Evolutionary conservation across 2,113 vertebrate species (phyloP), one percentile per base, ranked within the genome.

Genomic region (Rhea pennata): DNA sequence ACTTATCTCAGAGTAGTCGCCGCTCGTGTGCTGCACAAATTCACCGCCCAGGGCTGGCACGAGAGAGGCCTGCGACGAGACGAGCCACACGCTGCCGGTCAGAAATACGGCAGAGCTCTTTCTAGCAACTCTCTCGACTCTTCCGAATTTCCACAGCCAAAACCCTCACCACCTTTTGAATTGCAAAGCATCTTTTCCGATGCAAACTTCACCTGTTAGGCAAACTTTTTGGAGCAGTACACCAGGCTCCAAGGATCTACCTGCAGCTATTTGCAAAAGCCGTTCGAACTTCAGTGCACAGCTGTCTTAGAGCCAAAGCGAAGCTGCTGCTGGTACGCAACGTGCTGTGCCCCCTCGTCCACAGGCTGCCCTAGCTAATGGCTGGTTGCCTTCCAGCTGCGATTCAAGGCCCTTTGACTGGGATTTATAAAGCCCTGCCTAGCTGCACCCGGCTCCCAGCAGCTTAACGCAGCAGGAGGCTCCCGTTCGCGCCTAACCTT

Each of bases 401-500:
- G 53, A 26, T 20, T 53, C 46, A 20, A 54, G 51, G 36, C 13
- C 50, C 48, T 26, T 72, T 51, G 48, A 53, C 70, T 12, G 48
- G 16, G n/a, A 53, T 54, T 51, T 42, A 31, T 56, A 56, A 56
- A 74, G 26, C 24, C 62, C 62, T 65, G 62, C n/a, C 40, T 54
- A 44, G 26, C 50, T 77, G 13, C 27, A 88, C 59, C 9, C 8
- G 1, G 14, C 10, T 75, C 69, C 39, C 42, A 48, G n/a, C 56
- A 69, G 50, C 48, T 69, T 31, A 9, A 50, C 4, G 11, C 24
- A 40, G 15, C 50, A 42, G 24, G 54, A 16, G 71, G 21, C 8
- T 69, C 59, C 64, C 0, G 0, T 50, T 59, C 14, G 6, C 70
- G 39, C 31, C 54, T 59, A 40, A 65, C 20, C 21, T 4, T 22